Evolutionary conservation across 2,113 vertebrate genomes (phyloP), one percentile per base, ranked within the genome.

Genomic region (Menidia beryllina): DNA sequence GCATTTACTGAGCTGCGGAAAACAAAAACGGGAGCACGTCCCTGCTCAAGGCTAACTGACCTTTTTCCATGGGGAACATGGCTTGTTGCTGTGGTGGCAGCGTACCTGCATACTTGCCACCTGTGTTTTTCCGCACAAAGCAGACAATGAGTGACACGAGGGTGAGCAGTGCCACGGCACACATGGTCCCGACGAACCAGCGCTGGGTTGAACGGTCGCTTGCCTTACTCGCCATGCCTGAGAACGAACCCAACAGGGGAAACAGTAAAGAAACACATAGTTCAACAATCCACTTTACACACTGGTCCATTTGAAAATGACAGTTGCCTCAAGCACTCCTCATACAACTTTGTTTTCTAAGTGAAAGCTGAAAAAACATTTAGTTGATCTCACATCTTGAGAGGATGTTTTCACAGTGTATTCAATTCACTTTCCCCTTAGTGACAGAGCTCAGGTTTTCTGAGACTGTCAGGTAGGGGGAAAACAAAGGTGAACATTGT

Each of bases 81-180:
- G 88, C 88, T 88, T 58, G 85, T 65, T 47, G 80, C 55, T 76
- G 77, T 50, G 50, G 39, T 25, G 66, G 78, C 67, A 61, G 86
- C 87, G 89, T 96, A 99, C 97, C 98, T 94, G 98, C 95, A 58
- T 99, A 99, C 91, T 97, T 99, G 52, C 97, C 97, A 77, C 95
- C 96, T 93, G 92, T 95, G 82, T 97, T 97, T 83, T 94, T 94
- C 80, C 87, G 92, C 86, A 98, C 92, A 80, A 98, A 98, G 91
- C 97, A 99, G 70, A 94, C 68, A 1, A 95, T 95, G 12, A 99
- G 87, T 53, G 91, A 83, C 20, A 94, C 74, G 1, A 99, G 92
- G 10, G 95, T 97, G 65, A 98, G 95, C 24, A 97, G 70, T 43
- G 95, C 96, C 20, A 96, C 78, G 0, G 94, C 96, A 24, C 96